phyloP scores from a whole-genome alignment of 1,140 invertebrate species.

The Drusus annulatus region DNA sequence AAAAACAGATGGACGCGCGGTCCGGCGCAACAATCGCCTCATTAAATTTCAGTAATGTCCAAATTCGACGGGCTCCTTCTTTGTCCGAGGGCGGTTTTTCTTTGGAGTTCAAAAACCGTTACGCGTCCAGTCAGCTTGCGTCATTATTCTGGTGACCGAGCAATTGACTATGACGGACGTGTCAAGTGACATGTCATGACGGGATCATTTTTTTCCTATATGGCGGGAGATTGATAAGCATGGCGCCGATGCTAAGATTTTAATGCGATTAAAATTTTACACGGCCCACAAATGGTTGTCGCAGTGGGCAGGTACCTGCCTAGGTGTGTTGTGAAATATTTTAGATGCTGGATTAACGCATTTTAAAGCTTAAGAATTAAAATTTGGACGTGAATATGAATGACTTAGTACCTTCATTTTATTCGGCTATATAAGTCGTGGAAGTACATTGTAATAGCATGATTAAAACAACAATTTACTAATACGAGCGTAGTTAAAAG shows the following conservation, averaged over 20 bases:
- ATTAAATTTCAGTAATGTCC: constrained; percentile 13
- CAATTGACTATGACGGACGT: constrained; percentile 9
- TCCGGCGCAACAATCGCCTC: constrained; percentile 16
- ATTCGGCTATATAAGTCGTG: no score
- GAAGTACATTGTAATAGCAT: no score
- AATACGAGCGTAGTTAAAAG: no score
- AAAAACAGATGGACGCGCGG: background rate
- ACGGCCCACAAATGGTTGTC: no score
- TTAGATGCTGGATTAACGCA: no score
- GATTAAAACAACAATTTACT: no score
- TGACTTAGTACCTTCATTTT: no score
- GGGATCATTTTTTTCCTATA: constrained; percentile 18
- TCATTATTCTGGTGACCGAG: constrained; percentile 8
- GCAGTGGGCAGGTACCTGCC: no score
- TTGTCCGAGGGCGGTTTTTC: constrained; percentile 3
- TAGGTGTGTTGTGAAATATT: no score
- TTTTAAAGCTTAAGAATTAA: no score
- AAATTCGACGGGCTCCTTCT: background rate
- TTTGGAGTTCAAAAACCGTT: constrained; percentile 4
- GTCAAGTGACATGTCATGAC: constrained; percentile 5
- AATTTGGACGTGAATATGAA: no score
- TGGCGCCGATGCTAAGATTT: background rate
- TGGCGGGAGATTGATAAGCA: constrained; percentile 5
- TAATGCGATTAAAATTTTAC: constrained; percentile 5
- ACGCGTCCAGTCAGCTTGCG: background rate